Evolutionary conservation across 1,140 invertebrate genomes (phyloP).

Genomic region (Callitettix versicolor): DNA sequence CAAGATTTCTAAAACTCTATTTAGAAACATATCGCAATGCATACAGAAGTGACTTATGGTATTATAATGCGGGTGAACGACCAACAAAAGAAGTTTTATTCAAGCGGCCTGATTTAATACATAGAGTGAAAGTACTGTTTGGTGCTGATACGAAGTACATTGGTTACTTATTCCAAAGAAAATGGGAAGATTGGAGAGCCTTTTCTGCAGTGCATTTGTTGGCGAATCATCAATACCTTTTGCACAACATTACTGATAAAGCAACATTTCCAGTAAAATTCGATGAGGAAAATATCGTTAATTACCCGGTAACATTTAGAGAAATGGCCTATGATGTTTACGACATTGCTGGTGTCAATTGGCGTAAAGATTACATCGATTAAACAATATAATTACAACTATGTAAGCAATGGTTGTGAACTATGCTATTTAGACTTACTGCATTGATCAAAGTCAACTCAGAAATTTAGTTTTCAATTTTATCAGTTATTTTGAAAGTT

Average conservation of each 20-base stretch:
- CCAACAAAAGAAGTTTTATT: slow-evolving; percentile 26
- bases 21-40: slow-evolving; percentile 25
- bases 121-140: not conserved
- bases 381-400: too few relatives aligned
- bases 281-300: not conserved
- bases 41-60: not conserved
- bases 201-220: not conserved
- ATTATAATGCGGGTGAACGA: slow-evolving; percentile 28
- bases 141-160: not conserved
- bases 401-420: too few relatives aligned
- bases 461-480: too few relatives aligned
- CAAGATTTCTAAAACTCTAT: too few relatives aligned
- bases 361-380: too few relatives aligned
- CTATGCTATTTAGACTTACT: too few relatives aligned
- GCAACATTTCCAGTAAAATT: not conserved
- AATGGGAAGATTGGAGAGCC: not conserved
- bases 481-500: too few relatives aligned
- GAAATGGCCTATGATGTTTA: not conserved
- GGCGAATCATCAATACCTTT: not conserved
- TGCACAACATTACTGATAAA: not conserved
- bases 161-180: not conserved
- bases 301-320: not conserved
- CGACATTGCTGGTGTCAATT: too few relatives aligned
- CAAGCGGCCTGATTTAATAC: slow-evolving; percentile 16
- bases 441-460: too few relatives aligned